Evolutionary conservation across 2,797 vertebrate genomes (phyloP), one percentile per base, ranked within the genome.

Genomic region (Poeciliopsis turneri): DNA sequence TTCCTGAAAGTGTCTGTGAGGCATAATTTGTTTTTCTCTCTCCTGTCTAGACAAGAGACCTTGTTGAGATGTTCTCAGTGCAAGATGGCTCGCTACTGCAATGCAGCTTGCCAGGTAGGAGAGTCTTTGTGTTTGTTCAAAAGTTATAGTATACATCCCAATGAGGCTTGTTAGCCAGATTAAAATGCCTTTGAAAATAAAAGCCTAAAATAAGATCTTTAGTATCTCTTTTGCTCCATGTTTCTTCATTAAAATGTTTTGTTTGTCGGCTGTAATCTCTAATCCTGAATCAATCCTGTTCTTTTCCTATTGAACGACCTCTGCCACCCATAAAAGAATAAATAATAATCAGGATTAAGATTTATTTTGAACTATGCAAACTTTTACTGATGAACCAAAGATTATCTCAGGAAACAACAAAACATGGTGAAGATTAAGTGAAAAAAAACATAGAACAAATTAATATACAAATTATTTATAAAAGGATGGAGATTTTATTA

Each of bases 61-160:
- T 92, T 99, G 88, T 90, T 94, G 89, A 95, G 97, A 66, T 99
- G 98, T 86, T 99, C 98, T 84, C 97, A 96, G 64, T 99, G 98
- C 93, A 98, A 97, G 90, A 91, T 93, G 80, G 96, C 97, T 80
- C 97, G 94, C 78, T 99, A 98, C 94, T 99, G 98, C 88, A 94
- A 95, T 78, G 86, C 78, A 71, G 90, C 92, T 53, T 99, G 98
- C 88, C 98, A 99, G 98, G 98, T 99, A 97, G 70, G 28, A 79
- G 23, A 20, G 18, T 71, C 25, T 74, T 15, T 80, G 23, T 28
- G 59, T 45, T 13, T 73, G 8, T 20, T 20, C 59, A 36, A 64
- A 18, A 36, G 20, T 68, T 11, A 5, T 11, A 25, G 41, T 68
- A 12, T 25, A 18, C 0, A 3, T 41, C 18, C 20, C 4, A 12